Conservation (phyloP, 2,113 vertebrate genomes). For the Herpetotheres cachinnans region DNA sequence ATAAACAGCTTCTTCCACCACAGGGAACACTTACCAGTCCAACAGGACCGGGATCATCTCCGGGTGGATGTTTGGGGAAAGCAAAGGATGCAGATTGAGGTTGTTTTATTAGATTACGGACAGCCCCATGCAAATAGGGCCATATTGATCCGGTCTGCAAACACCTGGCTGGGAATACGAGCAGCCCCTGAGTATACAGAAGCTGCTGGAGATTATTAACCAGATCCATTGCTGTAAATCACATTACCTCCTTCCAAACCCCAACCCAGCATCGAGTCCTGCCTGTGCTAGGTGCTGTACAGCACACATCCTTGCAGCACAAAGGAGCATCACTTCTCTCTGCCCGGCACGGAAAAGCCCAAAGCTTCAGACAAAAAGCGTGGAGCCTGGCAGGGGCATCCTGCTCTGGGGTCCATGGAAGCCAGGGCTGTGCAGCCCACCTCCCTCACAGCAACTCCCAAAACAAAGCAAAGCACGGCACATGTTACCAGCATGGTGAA, state of each 20-base stretch:
- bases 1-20: neutral
- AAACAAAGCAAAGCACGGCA: neutral
- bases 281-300: neutral
- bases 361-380: neutral
- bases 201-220: slow-evolving; percentile 69
- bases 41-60: accelerated
- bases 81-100: neutral
- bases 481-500: neutral
- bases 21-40: accelerated
- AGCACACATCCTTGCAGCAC: neutral
- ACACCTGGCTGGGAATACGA: slow-evolving; percentile 69
- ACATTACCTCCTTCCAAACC: slow-evolving; percentile 53
- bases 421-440: neutral
- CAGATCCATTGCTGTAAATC: slow-evolving; percentile 60
- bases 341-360: accelerated
- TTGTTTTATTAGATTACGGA: slow-evolving; percentile 54
- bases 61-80: neutral
- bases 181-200: slow-evolving; percentile 60
- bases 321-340: neutral
- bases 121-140: slow-evolving; percentile 58
- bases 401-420: neutral
- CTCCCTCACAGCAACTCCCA: neutral
- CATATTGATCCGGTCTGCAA: slow-evolving; percentile 63
- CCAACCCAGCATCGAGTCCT: neutral
- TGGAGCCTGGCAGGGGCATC: neutral